Conservation (phyloP, 2,113 vertebrate genomes). For the Megaleporinus macrocephalus region DNA sequence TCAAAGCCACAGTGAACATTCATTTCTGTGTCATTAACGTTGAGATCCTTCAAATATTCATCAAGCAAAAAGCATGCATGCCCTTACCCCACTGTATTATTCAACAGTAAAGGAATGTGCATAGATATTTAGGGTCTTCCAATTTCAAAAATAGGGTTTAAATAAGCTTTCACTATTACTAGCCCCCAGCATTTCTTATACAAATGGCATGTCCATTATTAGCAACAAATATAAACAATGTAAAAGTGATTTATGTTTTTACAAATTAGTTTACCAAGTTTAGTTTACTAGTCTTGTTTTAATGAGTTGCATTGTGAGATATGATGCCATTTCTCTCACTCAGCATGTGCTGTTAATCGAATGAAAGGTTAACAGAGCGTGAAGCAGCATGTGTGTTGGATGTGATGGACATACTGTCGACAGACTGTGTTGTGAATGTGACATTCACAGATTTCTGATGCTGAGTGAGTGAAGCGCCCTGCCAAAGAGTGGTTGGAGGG, state of each 20-base stretch:
- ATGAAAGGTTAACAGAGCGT: constrained; percentile 41
- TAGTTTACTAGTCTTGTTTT: too few species aligned
- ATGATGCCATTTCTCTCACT: background rate
- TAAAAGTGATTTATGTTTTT: too few species aligned
- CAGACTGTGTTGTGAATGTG: constrained; percentile 38
- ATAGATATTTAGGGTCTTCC: background rate
- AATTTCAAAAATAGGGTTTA: background rate
- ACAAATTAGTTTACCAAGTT: background rate
- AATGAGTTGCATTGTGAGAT: background rate
- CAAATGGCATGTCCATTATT: background rate
- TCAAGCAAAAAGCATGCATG: background rate
- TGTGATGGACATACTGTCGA: constrained; percentile 36
- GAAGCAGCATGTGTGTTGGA: constrained; percentile 32
- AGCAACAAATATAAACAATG: too few species aligned
- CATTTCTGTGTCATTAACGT: constrained; percentile 7
- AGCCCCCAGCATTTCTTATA: background rate
- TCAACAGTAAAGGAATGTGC: background rate
- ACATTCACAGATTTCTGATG: constrained; percentile 22
- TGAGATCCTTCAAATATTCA: constrained; percentile 10
- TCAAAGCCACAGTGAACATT: background rate
- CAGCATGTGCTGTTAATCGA: background rate
- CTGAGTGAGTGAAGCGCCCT: background rate
- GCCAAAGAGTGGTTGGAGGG: constrained; percentile 7
- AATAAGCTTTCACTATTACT: too few species aligned
- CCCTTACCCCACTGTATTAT: constrained; percentile 3